Evolutionary conservation across 2,888 invertebrate species (phyloP), one percentile per base, ranked within the genome.

Genomic region (Cheilosia vernalis): DNA sequence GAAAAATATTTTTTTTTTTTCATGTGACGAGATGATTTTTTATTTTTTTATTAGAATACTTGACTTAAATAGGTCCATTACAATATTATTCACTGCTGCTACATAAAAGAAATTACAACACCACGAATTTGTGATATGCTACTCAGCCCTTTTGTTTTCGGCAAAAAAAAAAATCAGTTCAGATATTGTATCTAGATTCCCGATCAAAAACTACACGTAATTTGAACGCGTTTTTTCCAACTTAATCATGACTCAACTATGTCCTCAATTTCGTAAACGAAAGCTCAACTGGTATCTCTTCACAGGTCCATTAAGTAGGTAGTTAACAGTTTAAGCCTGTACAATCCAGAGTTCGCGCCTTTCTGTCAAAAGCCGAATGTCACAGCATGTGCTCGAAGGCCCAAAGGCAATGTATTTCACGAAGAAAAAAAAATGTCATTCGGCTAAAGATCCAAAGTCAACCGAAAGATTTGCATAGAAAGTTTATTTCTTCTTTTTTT

Each of bases 391-490:
- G 6, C 13, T 15, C 2, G 37, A 60, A 60, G 24, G 44, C 73
- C 63, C 19, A n/a, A n/a, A 5, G 61, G 72, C 61, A 58, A 37
- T 58, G 5, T 69, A 47, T 27, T 27, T 27, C 27, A 27, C 27
- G 6, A 6, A 27, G 6, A 27, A 27, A 27, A 27, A 6, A 27
- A 27, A 67, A 64, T 69, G 76, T 81, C 74, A 76, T 76, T 76
- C 51, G 37, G 69, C 56, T 74, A 67, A 80, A 80, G 61, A 80
- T 80, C 49, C 49, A 61, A 67, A 60, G 67, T 58, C 64, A 61
- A 61, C 42, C 63, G n/a, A 63, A 56, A 69, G 69, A 81, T 81
- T 76, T 69, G 69, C 81, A 76, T 81, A 81, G 81, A 81, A 81
- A 81, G 81, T 81, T 81, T 67, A 4, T 61, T 15, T 66, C 63